These are phyloP conservation scores for Podargus strigoides DNA, from an alignment of 2,797 vertebrate species.

Conservation along the genomic window DNA sequence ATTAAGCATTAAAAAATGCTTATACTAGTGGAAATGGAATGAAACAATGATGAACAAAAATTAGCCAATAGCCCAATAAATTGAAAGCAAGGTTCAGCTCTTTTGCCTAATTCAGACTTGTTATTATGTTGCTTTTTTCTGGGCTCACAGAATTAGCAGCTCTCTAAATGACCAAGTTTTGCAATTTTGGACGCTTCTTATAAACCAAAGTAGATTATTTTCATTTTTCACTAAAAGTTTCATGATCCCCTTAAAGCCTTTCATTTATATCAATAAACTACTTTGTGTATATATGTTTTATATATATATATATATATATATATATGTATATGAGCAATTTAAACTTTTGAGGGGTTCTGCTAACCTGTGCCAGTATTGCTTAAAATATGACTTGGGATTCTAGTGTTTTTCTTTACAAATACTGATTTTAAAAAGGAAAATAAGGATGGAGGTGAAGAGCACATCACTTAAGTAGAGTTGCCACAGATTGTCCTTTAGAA, in stretches of 20 bases:
- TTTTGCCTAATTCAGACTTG: background rate
- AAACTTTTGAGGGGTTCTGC: background rate
- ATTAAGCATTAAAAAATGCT: background rate
- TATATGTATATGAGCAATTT: background rate
- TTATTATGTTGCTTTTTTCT: background rate
- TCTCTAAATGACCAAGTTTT: background rate
- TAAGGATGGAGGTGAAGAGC: background rate
- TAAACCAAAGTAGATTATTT: background rate
- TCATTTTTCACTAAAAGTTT: background rate
- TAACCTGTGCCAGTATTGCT: background rate
- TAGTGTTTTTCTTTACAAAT: background rate
- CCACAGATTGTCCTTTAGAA: background rate
- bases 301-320: too few relatives aligned
- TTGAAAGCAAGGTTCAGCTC: background rate
- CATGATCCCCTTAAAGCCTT: background rate
- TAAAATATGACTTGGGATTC: background rate
- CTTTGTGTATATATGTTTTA: background rate
- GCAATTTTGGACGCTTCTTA: background rate
- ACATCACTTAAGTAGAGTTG: background rate
- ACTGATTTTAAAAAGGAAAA: background rate
- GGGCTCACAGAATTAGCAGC: background rate
- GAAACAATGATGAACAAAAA: background rate
- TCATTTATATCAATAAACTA: background rate
- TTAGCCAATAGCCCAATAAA: background rate
- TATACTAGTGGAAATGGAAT: background rate